Evolutionary conservation across 2,113 vertebrate species (phyloP).

Genomic region (Nannospalax galili): DNA sequence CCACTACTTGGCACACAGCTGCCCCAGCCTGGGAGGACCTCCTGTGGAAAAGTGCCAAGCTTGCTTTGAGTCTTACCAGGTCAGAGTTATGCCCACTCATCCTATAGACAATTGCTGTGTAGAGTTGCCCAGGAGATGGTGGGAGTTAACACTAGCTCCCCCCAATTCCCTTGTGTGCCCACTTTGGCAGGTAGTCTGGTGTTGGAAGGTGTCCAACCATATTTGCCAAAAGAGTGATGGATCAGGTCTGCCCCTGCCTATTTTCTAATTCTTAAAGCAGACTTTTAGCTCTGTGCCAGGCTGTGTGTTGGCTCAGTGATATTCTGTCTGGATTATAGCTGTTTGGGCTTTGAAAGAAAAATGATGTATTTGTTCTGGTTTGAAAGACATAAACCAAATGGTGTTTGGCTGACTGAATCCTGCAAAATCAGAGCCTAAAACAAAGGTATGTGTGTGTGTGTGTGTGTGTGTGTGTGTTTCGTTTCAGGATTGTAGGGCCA

Average conservation of each 20-base stretch:
- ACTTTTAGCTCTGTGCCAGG: not conserved
- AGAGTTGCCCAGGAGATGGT: rapidly evolving
- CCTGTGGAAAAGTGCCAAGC: not conserved
- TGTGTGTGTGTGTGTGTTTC: too few species aligned
- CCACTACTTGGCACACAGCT: too few species aligned
- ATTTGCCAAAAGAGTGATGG: not conserved
- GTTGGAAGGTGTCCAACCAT: not conserved
- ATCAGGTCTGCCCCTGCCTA: not conserved
- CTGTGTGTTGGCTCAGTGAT: not conserved
- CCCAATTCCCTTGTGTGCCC: rapidly evolving
- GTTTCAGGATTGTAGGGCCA: rapidly evolving
- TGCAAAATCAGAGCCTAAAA: not conserved
- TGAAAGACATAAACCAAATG: conserved; percentile 6
- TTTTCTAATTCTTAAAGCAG: not conserved
- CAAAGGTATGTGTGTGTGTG: not conserved
- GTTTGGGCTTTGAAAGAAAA: conserved; percentile 34
- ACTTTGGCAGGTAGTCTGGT: not conserved
- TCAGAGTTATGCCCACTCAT: not conserved
- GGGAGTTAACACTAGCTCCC: too few species aligned
- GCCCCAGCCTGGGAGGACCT: not conserved
- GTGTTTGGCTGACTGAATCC: not conserved
- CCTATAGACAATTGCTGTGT: not conserved
- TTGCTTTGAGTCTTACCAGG: not conserved
- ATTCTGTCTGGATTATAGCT: conserved; percentile 10
- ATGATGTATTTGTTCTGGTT: conserved; percentile 16